A percentile compares a stretch with the other conserved stretches of the same genome.
Conservation (phyloP, 2,888 invertebrate species). For the Lomographa bimaculata region DNA sequence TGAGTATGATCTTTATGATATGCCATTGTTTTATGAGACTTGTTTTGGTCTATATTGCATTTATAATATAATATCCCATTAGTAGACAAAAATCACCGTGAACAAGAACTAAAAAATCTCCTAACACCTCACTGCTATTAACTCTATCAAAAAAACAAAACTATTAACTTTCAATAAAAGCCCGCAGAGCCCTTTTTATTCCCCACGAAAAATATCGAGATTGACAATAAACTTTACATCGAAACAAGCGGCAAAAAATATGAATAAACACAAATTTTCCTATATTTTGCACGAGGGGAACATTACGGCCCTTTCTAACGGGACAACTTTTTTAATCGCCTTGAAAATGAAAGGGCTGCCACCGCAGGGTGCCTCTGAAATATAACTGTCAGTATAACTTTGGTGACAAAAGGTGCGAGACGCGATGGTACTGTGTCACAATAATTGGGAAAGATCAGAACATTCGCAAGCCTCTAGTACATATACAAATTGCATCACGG, state of each 20-base stretch:
- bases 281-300: slow-evolving; percentile 39
- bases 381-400: slow-evolving; percentile 42
- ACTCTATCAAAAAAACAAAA: too few relatives aligned
- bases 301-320: slow-evolving; percentile 46
- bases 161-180: too few relatives aligned
- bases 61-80: too few relatives aligned
- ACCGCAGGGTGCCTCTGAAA: slow-evolving; percentile 39
- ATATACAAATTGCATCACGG: too few relatives aligned
- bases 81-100: too few relatives aligned
- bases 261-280: slow-evolving; percentile 41
- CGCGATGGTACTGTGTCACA: slow-evolving; percentile 4
- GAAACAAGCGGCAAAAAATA: slow-evolving; percentile 37
- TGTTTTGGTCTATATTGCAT: too few relatives aligned
- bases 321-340: slow-evolving; percentile 65
- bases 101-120: too few relatives aligned
- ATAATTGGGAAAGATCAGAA: slow-evolving; percentile 29
- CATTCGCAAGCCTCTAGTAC: too few relatives aligned
- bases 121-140: too few relatives aligned
- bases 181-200: slow-evolving; percentile 37
- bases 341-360: slow-evolving; percentile 53
- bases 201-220: slow-evolving; percentile 44
- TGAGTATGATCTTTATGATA: too few relatives aligned
- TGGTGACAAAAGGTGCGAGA: slow-evolving; percentile 21
- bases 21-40: too few relatives aligned
- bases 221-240: slow-evolving; percentile 48